Percentiles rank a stretch among this genome's conserved stretches.
Conservation (phyloP, 2,113 vertebrate genomes). For the Silurus glanis region DNA sequence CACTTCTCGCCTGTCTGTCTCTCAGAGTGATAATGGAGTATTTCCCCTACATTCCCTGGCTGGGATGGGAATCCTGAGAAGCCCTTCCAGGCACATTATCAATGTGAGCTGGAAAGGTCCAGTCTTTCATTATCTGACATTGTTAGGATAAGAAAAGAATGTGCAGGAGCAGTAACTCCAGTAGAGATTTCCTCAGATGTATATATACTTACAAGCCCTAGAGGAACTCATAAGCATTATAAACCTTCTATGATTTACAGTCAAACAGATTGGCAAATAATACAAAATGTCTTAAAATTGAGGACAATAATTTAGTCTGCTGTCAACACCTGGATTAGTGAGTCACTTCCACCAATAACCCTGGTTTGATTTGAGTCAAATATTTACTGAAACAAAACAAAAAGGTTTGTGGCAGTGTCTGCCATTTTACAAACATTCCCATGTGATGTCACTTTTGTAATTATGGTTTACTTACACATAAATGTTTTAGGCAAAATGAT, state of each 20-base stretch:
- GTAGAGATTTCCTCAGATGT: constrained; percentile 41
- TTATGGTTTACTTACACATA: background rate
- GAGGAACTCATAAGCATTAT: background rate
- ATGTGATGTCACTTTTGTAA: constrained; percentile 36
- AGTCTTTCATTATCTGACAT: constrained; percentile 61
- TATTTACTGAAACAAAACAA: constrained; percentile 40
- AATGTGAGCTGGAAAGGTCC: constrained; percentile 34
- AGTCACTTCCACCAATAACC: background rate
- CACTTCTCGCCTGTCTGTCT: constrained; percentile 43
- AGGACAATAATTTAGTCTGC: background rate
- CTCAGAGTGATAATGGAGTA: constrained; percentile 30
- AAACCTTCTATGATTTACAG: background rate
- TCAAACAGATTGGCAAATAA: background rate
- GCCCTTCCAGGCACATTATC: constrained; percentile 64
- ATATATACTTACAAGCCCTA: constrained; percentile 1
- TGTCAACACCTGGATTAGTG: background rate
- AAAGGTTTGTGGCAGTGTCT: constrained; percentile 24
- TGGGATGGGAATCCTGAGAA: constrained; percentile 47
- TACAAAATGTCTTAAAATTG: background rate
- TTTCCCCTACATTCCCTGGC: constrained; percentile 36
- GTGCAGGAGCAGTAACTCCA: constrained; percentile 61
- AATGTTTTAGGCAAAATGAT: background rate
- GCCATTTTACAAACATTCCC: constrained; percentile 35
- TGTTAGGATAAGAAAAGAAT: constrained; percentile 73
- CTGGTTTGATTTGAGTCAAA: constrained; percentile 52